These are phyloP conservation scores for Hypsibius dujardini DNA, from an alignment of 1,140 invertebrate genomes.

Conservation along the genomic window DNA sequence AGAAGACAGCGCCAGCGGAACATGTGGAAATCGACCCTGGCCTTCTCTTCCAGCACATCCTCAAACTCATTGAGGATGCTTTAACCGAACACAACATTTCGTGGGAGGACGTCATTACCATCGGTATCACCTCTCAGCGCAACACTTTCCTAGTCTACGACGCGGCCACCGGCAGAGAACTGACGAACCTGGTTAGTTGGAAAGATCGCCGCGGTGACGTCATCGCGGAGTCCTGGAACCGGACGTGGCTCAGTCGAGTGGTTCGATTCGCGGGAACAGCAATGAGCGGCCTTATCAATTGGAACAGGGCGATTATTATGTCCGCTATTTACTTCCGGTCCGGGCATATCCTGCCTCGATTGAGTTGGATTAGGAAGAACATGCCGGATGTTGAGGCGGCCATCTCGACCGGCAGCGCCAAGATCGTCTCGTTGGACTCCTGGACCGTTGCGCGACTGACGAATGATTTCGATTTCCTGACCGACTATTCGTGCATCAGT, in stretches of 20 bases:
- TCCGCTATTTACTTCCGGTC: constrained; percentile 4
- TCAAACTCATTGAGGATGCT: background rate
- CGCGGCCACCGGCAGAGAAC: too few species aligned
- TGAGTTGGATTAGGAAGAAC: background rate
- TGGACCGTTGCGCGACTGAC: background rate
- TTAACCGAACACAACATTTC: background rate
- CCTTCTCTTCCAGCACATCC: background rate
- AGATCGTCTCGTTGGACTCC: background rate
- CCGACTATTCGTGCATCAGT: background rate
- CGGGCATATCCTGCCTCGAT: background rate
- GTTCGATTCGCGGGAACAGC: background rate
- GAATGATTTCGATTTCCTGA: background rate
- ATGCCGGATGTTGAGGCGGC: background rate
- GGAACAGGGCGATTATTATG: background rate
- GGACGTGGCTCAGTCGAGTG: background rate
- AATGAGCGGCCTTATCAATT: background rate
- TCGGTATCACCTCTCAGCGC: constrained; percentile 9
- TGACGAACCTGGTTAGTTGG: background rate
- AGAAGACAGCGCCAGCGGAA: background rate
- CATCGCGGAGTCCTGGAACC: background rate
- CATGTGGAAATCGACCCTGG: background rate
- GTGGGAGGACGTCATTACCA: background rate
- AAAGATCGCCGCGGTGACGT: background rate
- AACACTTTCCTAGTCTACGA: background rate
- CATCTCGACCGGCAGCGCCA: background rate